Conservation (phyloP, 2,888 invertebrate species). For the Eudasyphora cyanicolor region DNA sequence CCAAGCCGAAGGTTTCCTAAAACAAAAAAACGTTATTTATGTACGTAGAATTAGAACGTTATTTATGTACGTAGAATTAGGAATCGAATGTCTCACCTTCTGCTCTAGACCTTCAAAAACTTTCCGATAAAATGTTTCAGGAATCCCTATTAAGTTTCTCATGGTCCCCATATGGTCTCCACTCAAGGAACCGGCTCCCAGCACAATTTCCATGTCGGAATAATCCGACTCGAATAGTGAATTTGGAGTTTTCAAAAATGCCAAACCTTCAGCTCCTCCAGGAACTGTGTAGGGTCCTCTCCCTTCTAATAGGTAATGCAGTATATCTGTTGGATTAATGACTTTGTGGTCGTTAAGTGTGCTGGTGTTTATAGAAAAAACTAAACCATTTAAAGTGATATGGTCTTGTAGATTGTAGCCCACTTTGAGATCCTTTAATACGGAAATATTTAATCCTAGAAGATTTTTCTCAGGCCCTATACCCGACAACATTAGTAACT, state of each 20-base stretch:
- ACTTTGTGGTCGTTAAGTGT: slow-evolving; percentile 84
- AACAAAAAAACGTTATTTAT: neutral
- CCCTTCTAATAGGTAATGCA: slow-evolving; percentile 84
- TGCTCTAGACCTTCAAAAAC: slow-evolving; percentile 76
- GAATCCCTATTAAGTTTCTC: slow-evolving; percentile 83
- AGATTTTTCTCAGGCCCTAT: slow-evolving; percentile 86
- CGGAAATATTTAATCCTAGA: slow-evolving; percentile 82
- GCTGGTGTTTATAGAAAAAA: slow-evolving; percentile 86
- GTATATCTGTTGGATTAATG: slow-evolving; percentile 82
- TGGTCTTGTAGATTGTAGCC: slow-evolving; percentile 92
- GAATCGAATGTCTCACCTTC: slow-evolving; percentile 65
- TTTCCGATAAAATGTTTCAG: slow-evolving; percentile 79
- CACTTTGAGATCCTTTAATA: slow-evolving; percentile 86
- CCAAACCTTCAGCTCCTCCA: slow-evolving; percentile 89
- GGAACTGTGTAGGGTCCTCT: slow-evolving; percentile 88
- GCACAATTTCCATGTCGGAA: slow-evolving; percentile 90
- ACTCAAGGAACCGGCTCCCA: slow-evolving; percentile 88
- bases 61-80: neutral
- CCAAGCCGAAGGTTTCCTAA: slow-evolving; percentile 84
- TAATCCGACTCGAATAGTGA: slow-evolving; percentile 81
- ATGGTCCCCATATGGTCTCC: slow-evolving; percentile 87
- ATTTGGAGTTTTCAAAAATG: slow-evolving; percentile 86
- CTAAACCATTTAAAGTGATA: slow-evolving; percentile 86
- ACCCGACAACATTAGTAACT: slow-evolving; percentile 92
- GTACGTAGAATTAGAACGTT: neutral